Base-by-base conservation (phyloP, 1,140 invertebrate genomes). In the Brachionus paranguensis region DNA sequence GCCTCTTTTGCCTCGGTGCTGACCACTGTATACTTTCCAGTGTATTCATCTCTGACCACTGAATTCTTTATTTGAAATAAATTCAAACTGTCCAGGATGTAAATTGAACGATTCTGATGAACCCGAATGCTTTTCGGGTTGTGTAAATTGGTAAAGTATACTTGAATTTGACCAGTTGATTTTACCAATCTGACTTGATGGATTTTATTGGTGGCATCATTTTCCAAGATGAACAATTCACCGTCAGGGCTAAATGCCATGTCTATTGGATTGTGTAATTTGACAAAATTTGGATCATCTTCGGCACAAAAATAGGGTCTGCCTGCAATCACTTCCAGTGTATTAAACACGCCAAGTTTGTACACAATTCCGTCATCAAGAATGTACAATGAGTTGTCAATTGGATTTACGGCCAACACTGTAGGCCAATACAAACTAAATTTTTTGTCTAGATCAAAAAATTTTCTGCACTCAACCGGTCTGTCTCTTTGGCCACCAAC, bases 331-430 rank as follows among this genome's bases (percentile, higher is more conserved):
- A 96, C 94, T 86, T 96, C 95, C 0, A 98, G 93, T 45, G 95
- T 91, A 86, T 96, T 87, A 87, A 97, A 95, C 0, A 93, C 92
- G 2, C 95, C 96, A 88, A 98, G 90, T 87, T 96, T 94, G 0
- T 97, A 90, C 0, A 99, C 94, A 93, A 97, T 95, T 87, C 96
- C 95, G 87, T 97, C 95, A 87, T 98, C 96, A 64, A 98, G 94
- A 84, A 98, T 96, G 87, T 97, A 95, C 1, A 98, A 90, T 1
- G 95, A 95, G 87, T 96, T 95, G 88, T 98, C 96, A 50, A 98
- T 89, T 0, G 96, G 96, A 89, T 95, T 96, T 29, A 98, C 95
- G 0, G 95, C 93, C 1, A 98, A 88, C 87, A 96, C 95, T 1
- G 96, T 97, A 1, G 96, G 96, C 96, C 96, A 98, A 64, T 95